phyloP scores from a whole-genome alignment of 2,797 vertebrate genomes.

The Ceyx erithaca region DNA sequence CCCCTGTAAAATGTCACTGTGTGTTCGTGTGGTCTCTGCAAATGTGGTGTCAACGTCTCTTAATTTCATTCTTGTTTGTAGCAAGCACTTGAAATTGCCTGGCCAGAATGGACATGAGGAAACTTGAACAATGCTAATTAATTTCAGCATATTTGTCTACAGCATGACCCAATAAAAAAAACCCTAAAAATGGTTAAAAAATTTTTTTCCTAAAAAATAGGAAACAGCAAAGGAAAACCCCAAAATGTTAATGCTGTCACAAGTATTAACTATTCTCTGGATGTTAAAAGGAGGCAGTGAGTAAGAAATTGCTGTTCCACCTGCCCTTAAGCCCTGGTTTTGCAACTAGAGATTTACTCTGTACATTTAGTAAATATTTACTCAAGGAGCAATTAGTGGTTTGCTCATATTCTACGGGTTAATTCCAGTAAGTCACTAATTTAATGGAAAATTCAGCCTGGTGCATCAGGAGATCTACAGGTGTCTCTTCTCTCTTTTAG shows the following conservation, averaged over 20 bases:
- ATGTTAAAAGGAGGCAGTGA: neutral
- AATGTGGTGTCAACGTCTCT: neutral
- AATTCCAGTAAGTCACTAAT: neutral
- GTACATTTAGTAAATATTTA: neutral
- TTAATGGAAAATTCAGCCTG: neutral
- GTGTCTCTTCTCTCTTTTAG: conserved; percentile 16
- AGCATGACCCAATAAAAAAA: neutral
- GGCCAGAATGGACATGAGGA: neutral
- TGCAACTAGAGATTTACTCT: neutral
- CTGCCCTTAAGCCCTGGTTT: neutral
- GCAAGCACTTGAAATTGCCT: neutral
- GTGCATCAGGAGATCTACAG: neutral
- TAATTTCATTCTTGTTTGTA: neutral
- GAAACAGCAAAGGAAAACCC: neutral
- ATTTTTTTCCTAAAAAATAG: neutral
- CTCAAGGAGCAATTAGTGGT: neutral
- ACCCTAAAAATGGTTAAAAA: too few species aligned
- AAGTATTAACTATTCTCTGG: neutral
- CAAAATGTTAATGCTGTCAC: neutral
- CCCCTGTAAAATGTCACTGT: neutral
- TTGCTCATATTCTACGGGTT: neutral
- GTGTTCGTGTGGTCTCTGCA: neutral
- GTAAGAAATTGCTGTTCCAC: neutral
- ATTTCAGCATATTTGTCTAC: neutral
- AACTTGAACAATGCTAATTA: neutral